phyloP scores from a whole-genome alignment of 92 coral and sea anemone genomes.

The Ricordea florida region DNA sequence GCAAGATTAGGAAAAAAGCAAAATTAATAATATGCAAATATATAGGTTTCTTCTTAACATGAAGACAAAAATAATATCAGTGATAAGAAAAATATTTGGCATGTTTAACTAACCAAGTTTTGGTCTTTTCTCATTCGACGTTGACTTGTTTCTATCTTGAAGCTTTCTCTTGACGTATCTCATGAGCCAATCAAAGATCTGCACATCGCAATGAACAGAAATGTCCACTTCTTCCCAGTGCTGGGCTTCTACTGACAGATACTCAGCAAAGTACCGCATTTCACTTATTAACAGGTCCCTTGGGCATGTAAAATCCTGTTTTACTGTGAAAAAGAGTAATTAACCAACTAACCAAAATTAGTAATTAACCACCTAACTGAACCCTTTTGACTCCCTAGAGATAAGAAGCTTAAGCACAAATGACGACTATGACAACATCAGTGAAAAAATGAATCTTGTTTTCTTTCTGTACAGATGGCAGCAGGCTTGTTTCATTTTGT shows the following conservation, averaged over 20 bases:
- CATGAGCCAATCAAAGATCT: conserved; percentile 99
- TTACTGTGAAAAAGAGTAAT: conserved; percentile 45
- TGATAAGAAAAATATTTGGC: no score
- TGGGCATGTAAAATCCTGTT: conserved; percentile 95
- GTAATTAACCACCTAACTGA: no score
- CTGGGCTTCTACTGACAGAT: conserved; percentile 92
- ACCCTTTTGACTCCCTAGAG: no score
- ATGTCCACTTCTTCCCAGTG: conserved; percentile 99
- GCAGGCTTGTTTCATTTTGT: no score
- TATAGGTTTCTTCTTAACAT: no score
- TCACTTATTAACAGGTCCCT: conserved; percentile 92
- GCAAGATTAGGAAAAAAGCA: neutral
- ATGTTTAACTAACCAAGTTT: conserved; percentile 66
- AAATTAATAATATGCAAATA: no score
- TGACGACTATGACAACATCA: no score
- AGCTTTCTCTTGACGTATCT: conserved; percentile 87
- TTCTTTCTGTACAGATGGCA: no score
- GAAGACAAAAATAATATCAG: no score
- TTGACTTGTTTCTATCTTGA: conserved; percentile 46
- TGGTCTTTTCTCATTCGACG: conserved; percentile 71
- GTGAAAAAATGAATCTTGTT: no score
- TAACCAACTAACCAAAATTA: no score
- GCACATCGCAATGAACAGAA: conserved; percentile 98
- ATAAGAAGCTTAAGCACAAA: no score
- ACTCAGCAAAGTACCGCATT: conserved; percentile 97